Evolutionary conservation across 2,113 vertebrate species (phyloP).

Genomic region (Myotis davidii): DNA sequence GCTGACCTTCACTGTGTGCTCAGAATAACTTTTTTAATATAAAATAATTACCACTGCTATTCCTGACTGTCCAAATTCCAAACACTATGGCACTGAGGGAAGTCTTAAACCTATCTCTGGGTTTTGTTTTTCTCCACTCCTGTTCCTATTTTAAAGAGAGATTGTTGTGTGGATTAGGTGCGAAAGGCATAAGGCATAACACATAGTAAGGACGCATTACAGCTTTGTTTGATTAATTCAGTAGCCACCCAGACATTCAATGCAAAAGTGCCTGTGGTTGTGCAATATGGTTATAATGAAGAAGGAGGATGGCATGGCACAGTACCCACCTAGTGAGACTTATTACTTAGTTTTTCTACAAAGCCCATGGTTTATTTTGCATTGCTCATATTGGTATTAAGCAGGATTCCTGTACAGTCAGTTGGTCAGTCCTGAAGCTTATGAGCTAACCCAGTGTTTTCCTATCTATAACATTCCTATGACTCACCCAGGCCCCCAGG

Average conservation of each 20-base stretch:
- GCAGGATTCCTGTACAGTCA: not conserved
- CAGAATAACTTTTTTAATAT: not conserved
- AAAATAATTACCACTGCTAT: not conserved
- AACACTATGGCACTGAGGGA: not conserved
- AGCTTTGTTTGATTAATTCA: not conserved
- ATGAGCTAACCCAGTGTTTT: not conserved
- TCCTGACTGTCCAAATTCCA: not conserved
- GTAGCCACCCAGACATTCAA: accelerated
- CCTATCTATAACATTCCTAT: not conserved
- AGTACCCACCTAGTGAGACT: not conserved
- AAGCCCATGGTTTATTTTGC: not conserved
- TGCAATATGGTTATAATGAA: not conserved
- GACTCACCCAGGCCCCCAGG: accelerated
- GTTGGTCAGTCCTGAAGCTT: not conserved
- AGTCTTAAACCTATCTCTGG: not conserved
- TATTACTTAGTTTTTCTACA: not conserved
- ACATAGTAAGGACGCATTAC: not conserved
- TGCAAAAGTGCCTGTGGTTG: not conserved
- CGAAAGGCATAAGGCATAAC: not conserved
- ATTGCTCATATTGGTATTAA: not conserved
- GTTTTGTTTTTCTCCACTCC: not conserved
- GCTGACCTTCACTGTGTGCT: not conserved
- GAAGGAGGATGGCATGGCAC: not conserved
- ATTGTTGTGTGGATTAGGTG: too few species aligned
- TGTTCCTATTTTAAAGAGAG: not conserved